Conservation (phyloP, 2,888 invertebrate genomes). For the Drosophila yooni region DNA sequence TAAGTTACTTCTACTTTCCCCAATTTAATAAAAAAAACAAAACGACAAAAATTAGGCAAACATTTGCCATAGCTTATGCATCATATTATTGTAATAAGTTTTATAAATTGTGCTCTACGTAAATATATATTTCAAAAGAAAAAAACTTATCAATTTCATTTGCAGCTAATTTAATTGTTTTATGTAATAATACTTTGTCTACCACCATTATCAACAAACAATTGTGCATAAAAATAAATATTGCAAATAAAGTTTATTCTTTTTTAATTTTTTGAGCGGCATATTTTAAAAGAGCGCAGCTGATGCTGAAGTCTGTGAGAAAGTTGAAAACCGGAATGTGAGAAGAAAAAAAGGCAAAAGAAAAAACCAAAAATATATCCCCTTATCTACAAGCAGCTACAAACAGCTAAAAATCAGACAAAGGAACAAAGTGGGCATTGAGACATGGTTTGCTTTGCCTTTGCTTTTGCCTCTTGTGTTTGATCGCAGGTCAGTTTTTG, state of each 20-base stretch:
- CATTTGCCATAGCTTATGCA: constrained; percentile 26
- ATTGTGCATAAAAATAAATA: constrained; percentile 10
- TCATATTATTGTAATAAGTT: constrained; percentile 37
- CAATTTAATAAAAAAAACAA: constrained; percentile 9
- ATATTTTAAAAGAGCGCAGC: constrained; percentile 23
- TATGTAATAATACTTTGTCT: not conserved
- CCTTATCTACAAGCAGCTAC: constrained; percentile 30
- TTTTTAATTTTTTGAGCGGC: not conserved
- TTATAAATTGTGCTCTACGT: constrained; percentile 49
- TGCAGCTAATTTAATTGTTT: constrained; percentile 6
- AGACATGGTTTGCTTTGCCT: constrained; percentile 12
- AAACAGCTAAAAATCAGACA: constrained; percentile 15
- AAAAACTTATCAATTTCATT: not conserved
- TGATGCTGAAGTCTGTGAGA: constrained; percentile 37
- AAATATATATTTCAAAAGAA: constrained; percentile 27
- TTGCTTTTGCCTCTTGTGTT: constrained; percentile 26
- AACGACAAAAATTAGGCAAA: constrained; percentile 6
- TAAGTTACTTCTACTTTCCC: constrained; percentile 6
- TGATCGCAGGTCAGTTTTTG: constrained; percentile 76
- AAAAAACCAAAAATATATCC: constrained; percentile 30
- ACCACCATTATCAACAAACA: not conserved
- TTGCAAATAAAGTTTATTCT: constrained; percentile 32
- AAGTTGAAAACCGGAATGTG: constrained; percentile 42
- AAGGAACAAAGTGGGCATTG: constrained; percentile 26
- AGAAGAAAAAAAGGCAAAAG: constrained; percentile 1